Conservation (phyloP, 1,140 invertebrate species). For the Chironomus striatipennis region DNA sequence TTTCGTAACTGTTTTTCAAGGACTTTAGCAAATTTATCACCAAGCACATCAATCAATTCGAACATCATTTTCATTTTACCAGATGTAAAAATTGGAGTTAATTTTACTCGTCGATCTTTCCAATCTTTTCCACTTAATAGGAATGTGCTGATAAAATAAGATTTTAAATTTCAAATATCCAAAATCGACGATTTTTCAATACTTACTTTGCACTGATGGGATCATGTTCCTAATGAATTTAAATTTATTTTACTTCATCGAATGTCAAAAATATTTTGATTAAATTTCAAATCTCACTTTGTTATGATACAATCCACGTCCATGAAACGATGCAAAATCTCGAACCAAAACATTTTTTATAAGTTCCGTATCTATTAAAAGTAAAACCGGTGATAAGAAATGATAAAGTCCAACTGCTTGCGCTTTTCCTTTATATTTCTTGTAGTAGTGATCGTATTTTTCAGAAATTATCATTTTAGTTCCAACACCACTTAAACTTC, state of each 20-base stretch:
- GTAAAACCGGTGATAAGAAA: background rate
- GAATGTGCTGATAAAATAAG: no score
- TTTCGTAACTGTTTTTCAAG: background rate
- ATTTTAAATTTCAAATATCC: no score
- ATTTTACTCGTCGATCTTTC: constrained; percentile 44
- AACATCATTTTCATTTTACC: constrained; percentile 50
- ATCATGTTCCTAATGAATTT: no score
- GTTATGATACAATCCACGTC: background rate
- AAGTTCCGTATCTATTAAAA: background rate
- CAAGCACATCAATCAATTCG: constrained; percentile 35
- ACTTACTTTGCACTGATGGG: no score
- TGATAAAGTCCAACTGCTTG: background rate
- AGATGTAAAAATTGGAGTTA: constrained; percentile 49
- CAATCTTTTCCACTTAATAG: constrained; percentile 43
- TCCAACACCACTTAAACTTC: background rate
- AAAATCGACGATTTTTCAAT: no score
- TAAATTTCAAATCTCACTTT: background rate
- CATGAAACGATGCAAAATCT: constrained; percentile 11
- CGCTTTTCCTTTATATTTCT: background rate
- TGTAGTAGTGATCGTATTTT: background rate
- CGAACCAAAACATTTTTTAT: background rate
- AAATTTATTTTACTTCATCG: no score
- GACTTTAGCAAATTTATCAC: constrained; percentile 30
- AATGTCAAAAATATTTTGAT: no score
- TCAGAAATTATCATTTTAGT: background rate